Conservation (phyloP, 2,113 vertebrate genomes). For the Paramormyrops kingsleyae region DNA sequence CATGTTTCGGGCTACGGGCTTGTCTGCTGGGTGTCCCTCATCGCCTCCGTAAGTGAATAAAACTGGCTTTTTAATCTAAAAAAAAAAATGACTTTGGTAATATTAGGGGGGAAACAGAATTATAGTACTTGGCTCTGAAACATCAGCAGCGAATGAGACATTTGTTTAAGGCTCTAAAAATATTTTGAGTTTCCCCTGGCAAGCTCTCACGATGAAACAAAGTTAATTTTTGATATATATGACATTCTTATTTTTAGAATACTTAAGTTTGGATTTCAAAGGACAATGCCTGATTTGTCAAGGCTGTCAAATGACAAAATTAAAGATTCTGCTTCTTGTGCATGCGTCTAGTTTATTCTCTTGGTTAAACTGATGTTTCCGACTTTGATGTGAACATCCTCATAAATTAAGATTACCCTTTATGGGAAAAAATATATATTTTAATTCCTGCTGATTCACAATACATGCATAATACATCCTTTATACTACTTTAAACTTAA, state of each 20-base stretch:
- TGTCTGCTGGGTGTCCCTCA: constrained; percentile 36
- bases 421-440: background rate
- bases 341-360: background rate
- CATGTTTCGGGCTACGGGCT: constrained; percentile 29
- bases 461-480: background rate
- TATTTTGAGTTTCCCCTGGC: background rate
- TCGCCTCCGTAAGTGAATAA: constrained; percentile 45
- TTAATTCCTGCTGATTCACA: background rate
- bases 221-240: background rate
- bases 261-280: background rate
- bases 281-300: background rate
- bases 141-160: background rate
- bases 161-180: background rate
- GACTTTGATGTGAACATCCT: background rate
- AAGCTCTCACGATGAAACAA: background rate
- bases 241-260: background rate
- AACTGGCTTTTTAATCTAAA: background rate
- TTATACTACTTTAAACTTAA: background rate
- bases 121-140: background rate
- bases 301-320: background rate
- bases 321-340: background rate
- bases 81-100: background rate
- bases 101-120: background rate
- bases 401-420: background rate
- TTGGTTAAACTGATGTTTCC: background rate